These are phyloP conservation scores for Hipposideros larvatus DNA, from an alignment of 2,797 vertebrate species.

Conservation along the genomic window DNA sequence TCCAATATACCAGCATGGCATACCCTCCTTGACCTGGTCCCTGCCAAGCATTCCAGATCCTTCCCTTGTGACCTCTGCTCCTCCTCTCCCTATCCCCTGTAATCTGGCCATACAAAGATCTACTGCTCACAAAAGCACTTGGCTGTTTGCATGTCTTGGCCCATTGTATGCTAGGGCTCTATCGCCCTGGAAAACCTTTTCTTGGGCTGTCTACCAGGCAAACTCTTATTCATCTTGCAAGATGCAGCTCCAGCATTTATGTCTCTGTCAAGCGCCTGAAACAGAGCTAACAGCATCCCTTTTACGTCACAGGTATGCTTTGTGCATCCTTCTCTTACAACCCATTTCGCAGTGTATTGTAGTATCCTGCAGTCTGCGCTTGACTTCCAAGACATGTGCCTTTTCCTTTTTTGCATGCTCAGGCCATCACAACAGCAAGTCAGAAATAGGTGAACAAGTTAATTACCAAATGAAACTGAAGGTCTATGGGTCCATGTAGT, in stretches of 20 bases:
- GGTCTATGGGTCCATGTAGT: not conserved
- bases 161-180: not conserved
- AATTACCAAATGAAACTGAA: slow-evolving; percentile 1
- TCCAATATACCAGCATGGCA: not conserved
- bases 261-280: not conserved
- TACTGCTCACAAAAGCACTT: not conserved
- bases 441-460: not conserved
- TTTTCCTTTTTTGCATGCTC: not conserved
- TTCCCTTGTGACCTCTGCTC: not conserved
- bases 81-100: not conserved
- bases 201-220: not conserved
- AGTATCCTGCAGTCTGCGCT: not conserved
- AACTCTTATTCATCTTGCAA: not conserved
- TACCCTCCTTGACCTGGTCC: not conserved
- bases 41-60: not conserved
- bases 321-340: not conserved
- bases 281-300: not conserved
- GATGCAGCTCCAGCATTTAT: not conserved
- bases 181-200: not conserved
- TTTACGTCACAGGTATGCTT: not conserved
- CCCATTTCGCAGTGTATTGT: not conserved
- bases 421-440: not conserved
- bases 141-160: not conserved
- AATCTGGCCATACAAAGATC: not conserved
- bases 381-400: not conserved